Conservation (phyloP, 1,140 invertebrate species). For the Cydia fagiglandana region DNA sequence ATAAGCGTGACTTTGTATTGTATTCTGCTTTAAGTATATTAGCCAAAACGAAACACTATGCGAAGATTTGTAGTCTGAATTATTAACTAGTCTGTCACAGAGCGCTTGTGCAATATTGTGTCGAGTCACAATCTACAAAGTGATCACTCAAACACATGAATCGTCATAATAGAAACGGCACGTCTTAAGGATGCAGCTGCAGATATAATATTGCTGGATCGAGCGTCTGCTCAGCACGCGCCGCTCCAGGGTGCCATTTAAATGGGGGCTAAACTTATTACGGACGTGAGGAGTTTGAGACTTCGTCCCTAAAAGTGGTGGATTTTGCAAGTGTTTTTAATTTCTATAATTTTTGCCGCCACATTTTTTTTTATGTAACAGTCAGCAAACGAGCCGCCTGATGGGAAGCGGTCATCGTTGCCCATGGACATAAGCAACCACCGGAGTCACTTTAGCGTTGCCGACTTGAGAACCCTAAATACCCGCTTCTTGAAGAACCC, state of each 20-base stretch:
- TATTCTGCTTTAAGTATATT: neutral
- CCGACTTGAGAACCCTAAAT: too few relatives aligned
- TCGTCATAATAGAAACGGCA: conserved; percentile 20
- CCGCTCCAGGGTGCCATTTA: neutral
- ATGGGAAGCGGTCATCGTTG: too few relatives aligned
- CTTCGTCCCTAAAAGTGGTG: too few relatives aligned
- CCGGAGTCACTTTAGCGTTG: too few relatives aligned
- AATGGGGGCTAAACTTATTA: neutral
- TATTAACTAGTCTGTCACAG: neutral
- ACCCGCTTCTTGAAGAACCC: too few relatives aligned
- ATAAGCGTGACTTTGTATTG: too few relatives aligned
- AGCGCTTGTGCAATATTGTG: conserved; percentile 15
- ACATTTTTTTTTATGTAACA: too few relatives aligned
- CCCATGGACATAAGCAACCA: too few relatives aligned
- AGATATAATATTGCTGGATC: neutral
- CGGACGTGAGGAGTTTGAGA: too few relatives aligned
- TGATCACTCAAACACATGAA: conserved; percentile 29
- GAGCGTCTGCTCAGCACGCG: neutral
- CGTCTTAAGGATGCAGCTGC: neutral
- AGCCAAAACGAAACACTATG: neutral
- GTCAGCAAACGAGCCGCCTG: too few relatives aligned
- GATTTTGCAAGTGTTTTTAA: too few relatives aligned
- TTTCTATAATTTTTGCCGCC: too few relatives aligned
- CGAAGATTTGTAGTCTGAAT: neutral
- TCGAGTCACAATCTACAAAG: conserved; percentile 20